Base-by-base conservation (phyloP, 2,888 invertebrate genomes). In the Drosophila yooni region DNA sequence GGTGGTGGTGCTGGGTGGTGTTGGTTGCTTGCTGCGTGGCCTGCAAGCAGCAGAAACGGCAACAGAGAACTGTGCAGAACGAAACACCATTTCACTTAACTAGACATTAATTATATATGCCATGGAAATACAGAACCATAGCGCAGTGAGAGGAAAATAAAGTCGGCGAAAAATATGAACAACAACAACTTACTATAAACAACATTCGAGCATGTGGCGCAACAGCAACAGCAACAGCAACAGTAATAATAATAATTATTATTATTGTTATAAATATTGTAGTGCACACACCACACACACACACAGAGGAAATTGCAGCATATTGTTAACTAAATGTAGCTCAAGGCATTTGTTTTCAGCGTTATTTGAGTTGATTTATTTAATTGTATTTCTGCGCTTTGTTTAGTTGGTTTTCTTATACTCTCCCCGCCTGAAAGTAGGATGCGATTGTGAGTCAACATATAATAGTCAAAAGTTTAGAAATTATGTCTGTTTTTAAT, bases 91-190 rank as follows among this genome's bases (percentile, higher is more conserved):
- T 88, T 89, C 90, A 82, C 74, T 89, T 85, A 85, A 89, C 74
- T 82, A 89, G 88, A 80, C 76, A 87, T 87, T 89, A 87, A 85
- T 89, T 87, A 85, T 89, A 76, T 63, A 74, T 60, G 75, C 58
- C 76, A 64, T 40, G 58, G 58, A 63, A 31, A 34, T 48, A 21
- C 57, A 74, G 33, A 61, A 21, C 60, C 13, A 31, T 18, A 31
- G 18, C 54, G 31, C 34, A 36, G 8, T 27, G 7, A 46, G 43
- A 15, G 34, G 2, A 3, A n/a, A 13, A 25, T 40, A 15, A 40
- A 31, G 38, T 31, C 8, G 50, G 3, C 7, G 21, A 13, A n/a
- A 13, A n/a, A 31, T n/a, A 33, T 31, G 10, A 50, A 21, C 38
- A 57, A 51, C 13, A 59, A 29, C 10, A 15, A 52, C 34, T 21